Evolutionary conservation across 2,113 vertebrate species (phyloP), one percentile per base, ranked within the genome.

Genomic region (Plecotus auritus): DNA sequence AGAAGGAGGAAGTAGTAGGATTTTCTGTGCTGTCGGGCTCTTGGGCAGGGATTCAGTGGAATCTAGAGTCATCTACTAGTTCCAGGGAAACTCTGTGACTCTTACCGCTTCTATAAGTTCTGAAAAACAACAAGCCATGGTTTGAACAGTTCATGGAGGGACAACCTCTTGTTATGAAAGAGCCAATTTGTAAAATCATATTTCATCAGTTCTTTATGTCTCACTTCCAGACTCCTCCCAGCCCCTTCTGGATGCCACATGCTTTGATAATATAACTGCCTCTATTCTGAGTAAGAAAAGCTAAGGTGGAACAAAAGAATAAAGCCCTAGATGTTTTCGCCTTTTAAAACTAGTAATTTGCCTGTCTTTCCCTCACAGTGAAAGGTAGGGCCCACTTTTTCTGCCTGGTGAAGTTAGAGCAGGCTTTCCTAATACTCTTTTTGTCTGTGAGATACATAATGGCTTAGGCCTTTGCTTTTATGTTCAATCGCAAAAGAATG

Each of bases 391-490:
- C 10, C 35, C 73, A 45, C 54, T 23, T 83, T 83, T 35, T 54
- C 47, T 82, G n/a, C 40, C 72, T 90, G n/a, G 23, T 66, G 14
- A 45, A 49, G 64, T 64, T 64, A 49, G 78, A 70, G 28, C 37
- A 7, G 10, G 3, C 89, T 91, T 88, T 86, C 61, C 66, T 83
- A 61, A 69, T 5, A 64, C 11, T 40, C 9, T 72, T 85, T 90
- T 69, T 91, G 11, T 86, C 64, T 95, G 54, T 80, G 61, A 95
- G 86, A 45, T n/a, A 26, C 49, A 74, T 73, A 37, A 42, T 40
- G n/a, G 35, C 86, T 89, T 89, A 35, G 77, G 18, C 59, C 85
- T 92, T 94, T 74, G 40, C 81, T 94, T 93, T 93, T n/a, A 37
- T 51, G 54, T 26, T 87, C 22, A 42, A 49, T 70, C 73, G 90